Base-by-base conservation (phyloP, 2,113 vertebrate species). In the Sapayoa aenigma region DNA sequence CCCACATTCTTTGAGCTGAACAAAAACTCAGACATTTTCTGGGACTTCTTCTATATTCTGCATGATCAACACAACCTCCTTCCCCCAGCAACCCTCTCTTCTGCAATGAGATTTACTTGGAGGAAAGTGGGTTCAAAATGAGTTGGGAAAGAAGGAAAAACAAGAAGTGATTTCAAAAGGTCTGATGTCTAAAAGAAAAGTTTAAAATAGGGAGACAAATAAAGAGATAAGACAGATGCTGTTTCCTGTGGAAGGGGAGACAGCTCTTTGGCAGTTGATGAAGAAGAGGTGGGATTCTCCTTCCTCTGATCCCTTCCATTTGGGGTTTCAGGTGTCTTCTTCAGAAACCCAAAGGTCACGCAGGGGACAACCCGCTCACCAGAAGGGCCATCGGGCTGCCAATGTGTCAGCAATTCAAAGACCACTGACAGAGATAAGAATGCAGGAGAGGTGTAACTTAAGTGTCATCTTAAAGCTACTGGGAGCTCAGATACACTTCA, bases 371-470 rank as follows among this genome's bases (percentile, higher is more conserved):
- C 58, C 83, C 41, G 18, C 84, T 93, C 83, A 31, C 52, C 90
- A 94, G 84, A 92, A 96, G 93, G 95, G 93, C 91, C 85, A 69
- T 56, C 0, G 53, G 91, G 91, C 94, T 97, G 97, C 95, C 96
- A 59, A 88, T 0, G 72, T 97, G 97, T 97, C 97, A 97, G 90
- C 19, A 68, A 95, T 92, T 98, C 97, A 97, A 96, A 96, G 92
- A 97, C 96, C 96, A 14, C 93, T 97, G 96, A 87, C 91, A 66
- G 94, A 92, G 97, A 96, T n/a, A 96, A 96, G 98, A 98, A 97
- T 92, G 84, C 67, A 46, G 92, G 46, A 67, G 97, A 97, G 95
- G 96, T 95, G 96, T 94, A 86, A 96, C 96, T 71, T 21, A 77
- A 58, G 95, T 87, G 97, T 96, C 96, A 84, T 63, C 96, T 49